Conservation (phyloP, 1,140 invertebrate genomes). For the Physella acuta region DNA sequence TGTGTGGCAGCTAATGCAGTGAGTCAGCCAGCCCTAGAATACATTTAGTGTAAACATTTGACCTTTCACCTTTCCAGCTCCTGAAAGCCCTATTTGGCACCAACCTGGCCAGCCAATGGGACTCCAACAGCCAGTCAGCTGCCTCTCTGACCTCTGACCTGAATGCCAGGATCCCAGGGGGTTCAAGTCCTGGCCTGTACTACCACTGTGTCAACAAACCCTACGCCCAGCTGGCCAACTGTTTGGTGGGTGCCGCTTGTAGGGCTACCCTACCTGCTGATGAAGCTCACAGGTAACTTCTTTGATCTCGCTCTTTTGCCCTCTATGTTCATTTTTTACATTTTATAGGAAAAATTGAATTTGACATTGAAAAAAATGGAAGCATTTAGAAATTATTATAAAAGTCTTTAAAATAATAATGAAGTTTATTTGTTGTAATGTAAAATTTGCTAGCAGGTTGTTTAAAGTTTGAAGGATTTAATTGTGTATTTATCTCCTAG, state of each 20-base stretch:
- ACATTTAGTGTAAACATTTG: too few relatives aligned
- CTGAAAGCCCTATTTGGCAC: conserved; percentile 81
- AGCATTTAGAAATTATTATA: too few relatives aligned
- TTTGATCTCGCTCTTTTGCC: too few relatives aligned
- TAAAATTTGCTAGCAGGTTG: not conserved
- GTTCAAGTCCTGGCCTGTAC: conserved; percentile 58
- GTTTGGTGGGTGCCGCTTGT: conserved; percentile 50
- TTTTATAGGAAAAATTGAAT: too few relatives aligned
- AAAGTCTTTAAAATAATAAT: too few relatives aligned
- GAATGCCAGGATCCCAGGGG: conserved; percentile 39
- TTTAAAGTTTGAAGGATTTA: not conserved
- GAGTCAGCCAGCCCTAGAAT: too few relatives aligned
- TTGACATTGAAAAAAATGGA: too few relatives aligned
- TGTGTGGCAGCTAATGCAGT: too few relatives aligned
- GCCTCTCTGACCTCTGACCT: conserved; percentile 40
- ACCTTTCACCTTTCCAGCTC: conserved; percentile 66
- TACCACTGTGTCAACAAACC: conserved; percentile 59
- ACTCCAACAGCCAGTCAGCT: conserved; percentile 39
- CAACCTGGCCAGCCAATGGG: conserved; percentile 73
- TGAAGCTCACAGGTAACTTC: conserved; percentile 42
- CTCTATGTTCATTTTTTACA: too few relatives aligned
- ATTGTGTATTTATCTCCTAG: conserved; percentile 38
- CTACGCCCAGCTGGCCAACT: conserved; percentile 60
- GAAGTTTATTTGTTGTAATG: not conserved
- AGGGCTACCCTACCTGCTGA: conserved; percentile 44